Base-by-base conservation (phyloP, 2,888 invertebrate genomes). In the Danaus chrysippus region DNA sequence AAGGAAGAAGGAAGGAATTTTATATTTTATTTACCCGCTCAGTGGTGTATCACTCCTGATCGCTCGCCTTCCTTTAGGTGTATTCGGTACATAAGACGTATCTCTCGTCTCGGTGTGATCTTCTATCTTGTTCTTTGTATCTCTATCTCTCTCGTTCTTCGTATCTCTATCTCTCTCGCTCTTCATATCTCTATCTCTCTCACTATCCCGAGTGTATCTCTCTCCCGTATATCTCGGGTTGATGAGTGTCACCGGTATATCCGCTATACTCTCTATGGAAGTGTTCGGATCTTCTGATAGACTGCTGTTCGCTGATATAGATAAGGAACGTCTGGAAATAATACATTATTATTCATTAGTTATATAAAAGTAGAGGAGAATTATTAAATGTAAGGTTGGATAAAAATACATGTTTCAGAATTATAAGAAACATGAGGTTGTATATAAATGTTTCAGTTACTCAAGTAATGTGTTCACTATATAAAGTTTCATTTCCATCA, bases 241-340 rank as follows among this genome's bases (percentile, higher is more conserved):
- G 59, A 90, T 79, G 0, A 90, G 76, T 0, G 88, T 89, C 5
- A 89, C 68, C 0, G 91, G 86, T 3, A 90, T 86, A 64, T 91
- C 91, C 0, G 90, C 91, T 54, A 91, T 88, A 67, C 90, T 90
- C 55, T 91, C 91, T 62, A 90, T 76, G 0, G 90, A 87, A 0
- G 83, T 82, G 72, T 86, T 89, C 0, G 87, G 87, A 44, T 91
- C 90, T 6, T 89, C 90, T 0, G 88, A 86, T 1, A 90, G 75
- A 58, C 89, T 89, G 71, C 90, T 90, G 71, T 89, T 90, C 0
- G 79, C 82, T 3, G 89, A 90, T 74, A 87, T 77, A 12, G 90
- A 90, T 10, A 86, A 74, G 0, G 88, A 85, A 10, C 75, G 79
- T 56, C 90, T 88, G 77, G 0, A 75, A 74, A 59, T 17, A 53